Base-by-base conservation (phyloP, 1,140 invertebrate species). In the Oreohelix idahoensis region DNA sequence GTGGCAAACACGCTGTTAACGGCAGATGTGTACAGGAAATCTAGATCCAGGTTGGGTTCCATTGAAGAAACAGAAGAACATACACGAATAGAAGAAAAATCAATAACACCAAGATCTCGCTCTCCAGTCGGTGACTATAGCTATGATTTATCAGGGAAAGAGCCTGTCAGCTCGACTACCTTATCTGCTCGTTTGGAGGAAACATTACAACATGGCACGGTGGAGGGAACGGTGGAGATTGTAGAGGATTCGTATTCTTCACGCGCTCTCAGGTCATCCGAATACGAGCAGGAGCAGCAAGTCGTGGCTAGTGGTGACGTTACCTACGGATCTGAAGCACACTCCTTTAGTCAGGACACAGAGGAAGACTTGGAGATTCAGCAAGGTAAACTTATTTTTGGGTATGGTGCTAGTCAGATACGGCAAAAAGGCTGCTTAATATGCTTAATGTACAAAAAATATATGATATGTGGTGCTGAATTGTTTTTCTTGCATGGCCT, bases 1-100 rank as follows among this genome's bases (percentile, higher is more conserved):
- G 84, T 91, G 42, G 87, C 84, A 45, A 87, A 86, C 32, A 85
- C 84, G 17, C 75, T 90, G 35, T 66, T 89, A 20, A 86, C 87
- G 36, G 89, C 79, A 49, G 81, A 85, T n/a, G 80, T 87, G 42
- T 84, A 39, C 13, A 74, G 81, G 10, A 86, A 58, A 42, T 74
- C 81, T 1, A 85, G 83, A 35, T 86, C 88, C 13, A 73, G 83
- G 20, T 89, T 86, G 39, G 88, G 88, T 1, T 86, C 86, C 17
- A 49, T 89, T 66, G 85, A 85, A 26, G 82, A 87, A 79, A 73
- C 71, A 15, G 70, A 79, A 51, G 79, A 84, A 23, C 45, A 81
- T 8, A 39, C 79, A 0, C 49, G 29, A 23, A 71, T 86, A 20
- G 84, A 66, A 36, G 53, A 58, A 20, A 2, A 58, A 23, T 10